These are phyloP conservation scores for Oreochromis grahami DNA, from an alignment of 2,797 vertebrate genomes.

Conservation along the genomic window DNA sequence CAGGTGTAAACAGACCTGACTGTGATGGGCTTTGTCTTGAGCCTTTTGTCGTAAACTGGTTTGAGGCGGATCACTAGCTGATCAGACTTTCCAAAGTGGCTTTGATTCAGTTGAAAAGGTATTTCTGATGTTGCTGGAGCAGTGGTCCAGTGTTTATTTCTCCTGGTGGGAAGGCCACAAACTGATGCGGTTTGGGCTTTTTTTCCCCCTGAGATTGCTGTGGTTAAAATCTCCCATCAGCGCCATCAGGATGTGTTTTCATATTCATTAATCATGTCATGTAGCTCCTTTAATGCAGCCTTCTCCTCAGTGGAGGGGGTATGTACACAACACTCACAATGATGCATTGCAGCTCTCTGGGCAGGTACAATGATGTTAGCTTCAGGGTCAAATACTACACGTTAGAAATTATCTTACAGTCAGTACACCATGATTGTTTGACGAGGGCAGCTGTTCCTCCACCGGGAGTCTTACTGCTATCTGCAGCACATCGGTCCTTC, in stretches of 20 bases:
- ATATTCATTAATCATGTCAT: neutral
- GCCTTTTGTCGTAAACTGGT: neutral
- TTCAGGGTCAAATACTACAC: neutral
- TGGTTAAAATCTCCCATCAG: neutral
- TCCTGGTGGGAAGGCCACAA: neutral
- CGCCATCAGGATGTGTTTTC: neutral
- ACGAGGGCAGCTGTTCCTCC: rapidly evolving
- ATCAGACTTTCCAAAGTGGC: neutral
- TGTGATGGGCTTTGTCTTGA: neutral
- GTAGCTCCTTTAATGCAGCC: neutral
- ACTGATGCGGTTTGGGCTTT: neutral
- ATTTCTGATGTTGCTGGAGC: neutral
- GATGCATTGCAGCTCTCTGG: neutral
- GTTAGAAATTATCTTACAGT: neutral
- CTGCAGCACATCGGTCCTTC: neutral
- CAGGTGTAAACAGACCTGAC: neutral
- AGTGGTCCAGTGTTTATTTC: neutral
- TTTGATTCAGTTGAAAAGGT: neutral
- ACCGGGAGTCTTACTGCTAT: neutral
- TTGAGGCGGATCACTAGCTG: neutral
- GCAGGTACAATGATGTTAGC: rapidly evolving
- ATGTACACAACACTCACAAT: neutral
- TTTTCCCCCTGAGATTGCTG: neutral
- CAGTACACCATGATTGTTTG: neutral
- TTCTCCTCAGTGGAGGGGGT: neutral